Percentiles rank a stretch among this genome's conserved stretches.
phyloP scores from a whole-genome alignment of 1,140 invertebrate species.

The Pteromalus puparum region DNA sequence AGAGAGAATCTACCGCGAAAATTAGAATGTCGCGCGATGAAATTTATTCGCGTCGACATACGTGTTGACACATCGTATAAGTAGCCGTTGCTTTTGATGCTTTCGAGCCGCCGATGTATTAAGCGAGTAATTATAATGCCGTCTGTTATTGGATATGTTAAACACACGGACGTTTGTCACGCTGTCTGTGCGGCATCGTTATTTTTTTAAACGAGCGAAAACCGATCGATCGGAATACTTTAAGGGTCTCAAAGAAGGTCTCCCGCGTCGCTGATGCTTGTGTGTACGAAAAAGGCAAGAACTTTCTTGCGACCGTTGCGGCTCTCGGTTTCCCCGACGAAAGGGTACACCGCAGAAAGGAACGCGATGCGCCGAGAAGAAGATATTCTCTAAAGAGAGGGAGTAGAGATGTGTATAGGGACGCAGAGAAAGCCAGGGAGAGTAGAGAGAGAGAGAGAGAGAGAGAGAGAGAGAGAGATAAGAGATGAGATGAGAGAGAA shows the following conservation, averaged over 20 bases:
- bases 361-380: neutral
- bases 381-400: neutral
- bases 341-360: constrained; percentile 9
- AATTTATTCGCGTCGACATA: constrained; percentile 34
- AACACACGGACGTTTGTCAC: too few species aligned
- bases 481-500: neutral
- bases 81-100: neutral
- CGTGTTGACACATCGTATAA: constrained; percentile 31
- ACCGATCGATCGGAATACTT: neutral
- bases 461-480: neutral
- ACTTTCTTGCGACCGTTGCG: constrained; percentile 4
- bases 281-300: neutral
- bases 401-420: neutral
- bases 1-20: neutral
- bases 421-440: neutral
- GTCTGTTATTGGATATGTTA: too few species aligned
- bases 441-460: neutral
- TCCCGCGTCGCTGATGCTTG: neutral
- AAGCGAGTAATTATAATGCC: neutral
- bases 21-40: constrained; percentile 24
- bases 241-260: neutral
- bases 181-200: too few species aligned
- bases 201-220: neutral
- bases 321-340: neutral
- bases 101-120: neutral